Conservation (phyloP, 2,113 vertebrate genomes). For the Aix galericulata region DNA sequence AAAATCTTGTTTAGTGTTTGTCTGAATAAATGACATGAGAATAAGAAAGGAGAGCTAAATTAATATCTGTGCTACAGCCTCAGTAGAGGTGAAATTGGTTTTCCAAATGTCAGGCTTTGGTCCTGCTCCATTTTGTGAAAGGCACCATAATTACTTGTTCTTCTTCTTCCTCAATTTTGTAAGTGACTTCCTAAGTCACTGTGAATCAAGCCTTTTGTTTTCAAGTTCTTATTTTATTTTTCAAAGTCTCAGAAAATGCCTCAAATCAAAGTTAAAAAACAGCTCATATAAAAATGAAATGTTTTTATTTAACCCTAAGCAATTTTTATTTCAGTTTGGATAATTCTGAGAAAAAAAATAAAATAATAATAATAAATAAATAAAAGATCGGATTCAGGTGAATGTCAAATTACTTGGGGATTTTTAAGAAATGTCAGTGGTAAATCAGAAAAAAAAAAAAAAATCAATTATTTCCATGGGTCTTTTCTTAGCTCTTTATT, state of each 20-base stretch:
- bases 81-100: neutral
- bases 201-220: neutral
- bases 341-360: neutral
- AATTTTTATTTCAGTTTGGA: neutral
- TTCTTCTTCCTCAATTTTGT: neutral
- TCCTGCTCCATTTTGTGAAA: neutral
- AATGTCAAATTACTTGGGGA: neutral
- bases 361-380: neutral
- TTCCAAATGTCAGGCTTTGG: neutral
- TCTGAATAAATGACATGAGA: neutral
- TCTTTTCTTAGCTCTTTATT: neutral
- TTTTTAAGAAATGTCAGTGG: neutral
- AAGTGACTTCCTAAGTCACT: neutral
- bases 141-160: neutral
- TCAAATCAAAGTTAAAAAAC: neutral
- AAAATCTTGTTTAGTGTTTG: neutral
- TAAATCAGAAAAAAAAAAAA: neutral
- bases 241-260: neutral
- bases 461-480: neutral
- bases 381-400: neutral
- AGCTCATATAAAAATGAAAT: neutral
- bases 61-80: neutral
- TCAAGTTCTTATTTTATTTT: neutral
- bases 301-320: neutral
- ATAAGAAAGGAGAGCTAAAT: neutral